Percentiles rank a stretch among this genome's conserved stretches.
phyloP scores from a whole-genome alignment of 2,113 vertebrate species.

The Antechinus flavipes region DNA sequence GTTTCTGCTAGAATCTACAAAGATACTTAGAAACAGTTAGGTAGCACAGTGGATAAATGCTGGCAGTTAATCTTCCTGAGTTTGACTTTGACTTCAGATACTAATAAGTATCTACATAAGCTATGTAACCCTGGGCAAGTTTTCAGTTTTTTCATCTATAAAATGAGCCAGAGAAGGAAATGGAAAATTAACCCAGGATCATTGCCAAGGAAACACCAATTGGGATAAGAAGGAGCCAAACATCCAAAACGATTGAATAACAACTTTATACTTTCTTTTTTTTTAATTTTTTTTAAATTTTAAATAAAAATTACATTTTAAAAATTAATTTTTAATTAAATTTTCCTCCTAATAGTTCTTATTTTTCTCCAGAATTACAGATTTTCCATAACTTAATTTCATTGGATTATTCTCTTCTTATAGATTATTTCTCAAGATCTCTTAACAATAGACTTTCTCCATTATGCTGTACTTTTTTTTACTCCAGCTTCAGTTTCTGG shows the following conservation, averaged over 20 bases:
- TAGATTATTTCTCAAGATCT: not conserved
- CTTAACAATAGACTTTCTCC: not conserved
- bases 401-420: not conserved
- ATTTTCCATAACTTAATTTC: not conserved
- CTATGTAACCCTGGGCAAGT: too few relatives aligned
- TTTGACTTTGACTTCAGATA: too few relatives aligned
- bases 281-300: too few relatives aligned
- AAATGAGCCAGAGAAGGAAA: too few relatives aligned
- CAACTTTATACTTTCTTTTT: not conserved
- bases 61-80: too few relatives aligned
- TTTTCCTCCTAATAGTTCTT: not conserved
- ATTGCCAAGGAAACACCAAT: not conserved
- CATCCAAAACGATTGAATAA: too few relatives aligned
- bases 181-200: too few relatives aligned
- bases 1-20: too few relatives aligned
- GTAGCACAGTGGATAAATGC: not conserved
- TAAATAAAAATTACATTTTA: too few relatives aligned
- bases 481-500: not conserved
- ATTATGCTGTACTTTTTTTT: not conserved
- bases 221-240: not conserved
- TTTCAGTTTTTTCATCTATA: too few relatives aligned
- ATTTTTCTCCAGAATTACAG: not conserved
- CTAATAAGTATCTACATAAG: too few relatives aligned
- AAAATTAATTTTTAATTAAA: not conserved
- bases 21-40: not conserved